Evolutionary conservation across 1,140 invertebrate genomes (phyloP).

Genomic region (Tetramorium simillimum): DNA sequence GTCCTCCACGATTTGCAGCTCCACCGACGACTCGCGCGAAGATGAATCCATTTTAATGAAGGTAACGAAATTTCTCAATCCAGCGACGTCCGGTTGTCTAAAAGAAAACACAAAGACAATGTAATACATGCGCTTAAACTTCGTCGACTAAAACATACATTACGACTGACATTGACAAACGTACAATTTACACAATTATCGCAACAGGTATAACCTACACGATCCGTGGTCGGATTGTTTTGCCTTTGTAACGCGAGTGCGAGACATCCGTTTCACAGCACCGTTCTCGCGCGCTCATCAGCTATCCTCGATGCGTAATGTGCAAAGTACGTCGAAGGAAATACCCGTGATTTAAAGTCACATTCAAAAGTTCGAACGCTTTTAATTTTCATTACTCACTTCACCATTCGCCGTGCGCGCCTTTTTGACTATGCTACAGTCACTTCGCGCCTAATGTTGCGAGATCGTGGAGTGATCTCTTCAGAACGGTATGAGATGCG

Average conservation of each 20-base stretch:
- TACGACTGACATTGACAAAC: not conserved
- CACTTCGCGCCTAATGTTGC: not conserved
- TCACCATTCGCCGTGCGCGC: slow-evolving; percentile 23
- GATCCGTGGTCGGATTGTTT: not conserved
- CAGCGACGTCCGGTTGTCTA: not conserved
- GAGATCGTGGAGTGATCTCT: not conserved
- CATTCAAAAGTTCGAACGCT: not conserved
- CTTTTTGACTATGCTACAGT: not conserved
- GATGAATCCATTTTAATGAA: slow-evolving; percentile 46
- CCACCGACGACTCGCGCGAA: not conserved
- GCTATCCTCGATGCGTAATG: not conserved
- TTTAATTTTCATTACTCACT: not conserved
- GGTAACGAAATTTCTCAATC: not conserved
- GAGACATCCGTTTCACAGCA: not conserved
- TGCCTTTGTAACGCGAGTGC: no score
- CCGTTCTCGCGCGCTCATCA: not conserved
- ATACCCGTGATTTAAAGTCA: not conserved
- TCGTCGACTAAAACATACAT: not conserved
- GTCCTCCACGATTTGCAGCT: slow-evolving; percentile 69
- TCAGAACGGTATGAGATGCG: not conserved
- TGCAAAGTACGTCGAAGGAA: not conserved
- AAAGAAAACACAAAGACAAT: not conserved
- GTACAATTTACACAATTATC: not conserved
- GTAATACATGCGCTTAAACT: not conserved
- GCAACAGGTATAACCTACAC: slow-evolving; percentile 60